phyloP scores from a whole-genome alignment of 2,797 vertebrate genomes.

The Neopelma chrysocephalum region DNA sequence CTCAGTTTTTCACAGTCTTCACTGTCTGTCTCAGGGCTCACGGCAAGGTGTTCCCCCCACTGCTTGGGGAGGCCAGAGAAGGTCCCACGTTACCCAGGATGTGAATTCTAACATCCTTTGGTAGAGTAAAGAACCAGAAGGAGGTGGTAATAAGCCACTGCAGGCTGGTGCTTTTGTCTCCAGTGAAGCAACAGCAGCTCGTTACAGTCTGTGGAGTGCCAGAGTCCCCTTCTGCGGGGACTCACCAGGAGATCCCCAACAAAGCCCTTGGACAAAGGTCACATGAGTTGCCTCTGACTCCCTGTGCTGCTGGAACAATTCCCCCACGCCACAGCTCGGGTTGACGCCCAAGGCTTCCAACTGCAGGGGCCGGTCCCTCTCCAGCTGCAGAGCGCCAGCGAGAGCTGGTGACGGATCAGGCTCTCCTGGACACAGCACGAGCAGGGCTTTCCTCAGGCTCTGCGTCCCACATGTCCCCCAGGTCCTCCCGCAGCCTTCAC shows the following conservation, averaged over 20 bases:
- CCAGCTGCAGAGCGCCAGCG: fast-evolving
- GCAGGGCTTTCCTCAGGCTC: not conserved
- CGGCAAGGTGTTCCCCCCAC: not conserved
- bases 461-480: not conserved
- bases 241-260: not conserved
- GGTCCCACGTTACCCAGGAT: not conserved
- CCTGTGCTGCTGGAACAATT: not conserved
- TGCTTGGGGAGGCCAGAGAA: not conserved
- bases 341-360: not conserved
- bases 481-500: not conserved
- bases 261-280: not conserved
- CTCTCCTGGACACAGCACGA: not conserved
- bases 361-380: not conserved
- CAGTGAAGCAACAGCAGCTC: not conserved
- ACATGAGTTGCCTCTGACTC: not conserved
- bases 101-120: not conserved
- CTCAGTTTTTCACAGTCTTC: not conserved
- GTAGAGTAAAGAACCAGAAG: not conserved
- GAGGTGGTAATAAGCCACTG: not conserved
- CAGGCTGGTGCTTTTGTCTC: not conserved
- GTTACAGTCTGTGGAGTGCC: not conserved
- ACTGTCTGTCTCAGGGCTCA: not conserved
- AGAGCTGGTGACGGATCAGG: not conserved
- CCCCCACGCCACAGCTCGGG: fast-evolving
- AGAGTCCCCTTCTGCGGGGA: not conserved